Conservation (phyloP, 2,888 invertebrate species). For the Megaustenia siamemsis region DNA sequence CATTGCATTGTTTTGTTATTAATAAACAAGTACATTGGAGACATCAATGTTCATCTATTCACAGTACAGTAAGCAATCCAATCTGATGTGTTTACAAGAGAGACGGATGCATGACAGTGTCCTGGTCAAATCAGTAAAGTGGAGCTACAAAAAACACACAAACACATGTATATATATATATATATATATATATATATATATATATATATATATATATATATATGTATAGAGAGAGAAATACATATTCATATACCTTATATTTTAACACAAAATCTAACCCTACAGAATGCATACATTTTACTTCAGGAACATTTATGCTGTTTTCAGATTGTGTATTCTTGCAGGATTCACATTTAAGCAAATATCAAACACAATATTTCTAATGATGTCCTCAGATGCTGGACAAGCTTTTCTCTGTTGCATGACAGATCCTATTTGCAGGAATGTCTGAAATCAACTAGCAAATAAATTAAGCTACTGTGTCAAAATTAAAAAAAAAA, state of each 20-base stretch:
- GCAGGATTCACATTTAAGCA: conserved; percentile 34
- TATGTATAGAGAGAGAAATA: no score
- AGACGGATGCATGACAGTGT: not conserved
- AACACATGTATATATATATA: no score
- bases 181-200: no score
- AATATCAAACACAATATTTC: conserved; percentile 23
- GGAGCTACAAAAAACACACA: not conserved
- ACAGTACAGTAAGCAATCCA: not conserved
- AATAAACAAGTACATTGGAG: not conserved
- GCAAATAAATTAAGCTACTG: not conserved
- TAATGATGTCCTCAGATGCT: conserved; percentile 9
- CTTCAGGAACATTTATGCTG: not conserved
- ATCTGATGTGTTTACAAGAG: not conserved
- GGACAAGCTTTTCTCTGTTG: conserved; percentile 17
- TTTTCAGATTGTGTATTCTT: conserved; percentile 2
- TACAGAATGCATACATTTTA: not conserved
- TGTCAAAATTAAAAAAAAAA: not conserved
- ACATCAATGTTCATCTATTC: not conserved
- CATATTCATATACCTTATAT: not conserved
- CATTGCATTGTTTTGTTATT: not conserved
- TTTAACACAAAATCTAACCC: not conserved
- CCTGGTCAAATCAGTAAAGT: not conserved
- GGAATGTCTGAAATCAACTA: not conserved
- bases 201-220: no score
- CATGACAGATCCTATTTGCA: not conserved